A percentile compares a stretch with the other conserved stretches of the same genome.
These are phyloP conservation scores for Scyliorhinus canicula DNA, from an alignment of 2,797 vertebrate genomes.

Conservation along the genomic window DNA sequence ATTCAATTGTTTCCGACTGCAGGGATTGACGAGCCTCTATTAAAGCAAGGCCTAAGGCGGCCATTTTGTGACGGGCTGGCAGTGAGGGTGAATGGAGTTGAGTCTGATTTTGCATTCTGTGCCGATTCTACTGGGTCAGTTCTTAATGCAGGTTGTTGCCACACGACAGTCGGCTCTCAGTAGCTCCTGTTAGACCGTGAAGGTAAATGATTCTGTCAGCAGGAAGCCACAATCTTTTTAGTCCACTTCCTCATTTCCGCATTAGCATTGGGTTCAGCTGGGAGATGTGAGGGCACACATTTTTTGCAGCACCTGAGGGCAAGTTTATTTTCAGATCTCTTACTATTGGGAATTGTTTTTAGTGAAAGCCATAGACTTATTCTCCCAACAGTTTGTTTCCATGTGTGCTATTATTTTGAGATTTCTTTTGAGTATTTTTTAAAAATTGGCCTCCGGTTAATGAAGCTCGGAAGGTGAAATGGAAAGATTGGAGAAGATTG, in stretches of 20 bases:
- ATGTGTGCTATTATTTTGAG: not conserved
- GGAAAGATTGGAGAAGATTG: not conserved
- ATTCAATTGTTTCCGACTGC: not conserved
- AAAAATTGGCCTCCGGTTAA: not conserved
- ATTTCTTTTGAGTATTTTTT: not conserved
- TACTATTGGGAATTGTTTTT: not conserved
- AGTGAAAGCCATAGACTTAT: not conserved
- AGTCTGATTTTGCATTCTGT: constrained; percentile 53
- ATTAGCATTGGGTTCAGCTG: constrained; percentile 43
- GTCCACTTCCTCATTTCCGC: constrained; percentile 48
- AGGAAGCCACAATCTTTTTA: constrained; percentile 45
- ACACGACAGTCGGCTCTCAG: constrained; percentile 49
- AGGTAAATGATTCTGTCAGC: constrained; percentile 42
- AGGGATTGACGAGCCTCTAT: constrained; percentile 62
- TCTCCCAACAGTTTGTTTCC: not conserved
- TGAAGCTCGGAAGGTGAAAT: not conserved
- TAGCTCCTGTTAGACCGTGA: constrained; percentile 41
- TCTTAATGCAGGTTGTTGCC: constrained; percentile 53
- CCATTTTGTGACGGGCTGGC: constrained; percentile 63
- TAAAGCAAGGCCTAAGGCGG: constrained; percentile 67
- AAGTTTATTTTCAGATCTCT: constrained; percentile 13
- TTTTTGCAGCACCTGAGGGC: not conserved
- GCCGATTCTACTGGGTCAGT: constrained; percentile 52
- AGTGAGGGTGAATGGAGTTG: constrained; percentile 57
- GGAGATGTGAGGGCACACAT: not conserved